A percentile compares a stretch with the other conserved stretches of the same genome.
Evolutionary conservation across 2,888 invertebrate genomes (phyloP).

Genomic region (Apocheima hispidaria): DNA sequence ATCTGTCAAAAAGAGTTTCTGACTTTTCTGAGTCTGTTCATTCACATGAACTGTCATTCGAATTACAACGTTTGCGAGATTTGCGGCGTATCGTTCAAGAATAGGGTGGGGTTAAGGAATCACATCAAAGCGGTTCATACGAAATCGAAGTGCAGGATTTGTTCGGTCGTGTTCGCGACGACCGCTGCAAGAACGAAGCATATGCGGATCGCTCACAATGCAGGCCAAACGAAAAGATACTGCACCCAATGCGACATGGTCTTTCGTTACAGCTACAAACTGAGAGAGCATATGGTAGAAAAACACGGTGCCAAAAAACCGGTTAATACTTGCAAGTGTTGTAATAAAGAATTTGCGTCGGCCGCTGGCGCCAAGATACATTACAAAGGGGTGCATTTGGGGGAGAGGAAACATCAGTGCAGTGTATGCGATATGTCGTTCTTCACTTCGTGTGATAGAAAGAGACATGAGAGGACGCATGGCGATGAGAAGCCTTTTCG

Average conservation of each 20-base stretch:
- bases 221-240: conserved; percentile 35
- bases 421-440: conserved; percentile 56
- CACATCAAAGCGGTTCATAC: conserved; percentile 56
- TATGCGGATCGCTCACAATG: conserved; percentile 42
- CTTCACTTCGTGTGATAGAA: conserved; percentile 58
- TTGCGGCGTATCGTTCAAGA: conserved; percentile 60
- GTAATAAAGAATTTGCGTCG: conserved; percentile 55
- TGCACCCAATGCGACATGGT: conserved; percentile 51
- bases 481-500: conserved; percentile 52
- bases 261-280: conserved; percentile 53
- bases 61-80: conserved; percentile 61
- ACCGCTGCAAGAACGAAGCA: conserved; percentile 39
- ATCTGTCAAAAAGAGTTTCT: conserved; percentile 54
- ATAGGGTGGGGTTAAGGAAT: conserved; percentile 53
- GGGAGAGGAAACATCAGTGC: conserved; percentile 58
- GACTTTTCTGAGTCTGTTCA: conserved; percentile 52
- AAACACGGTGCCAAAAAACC: conserved; percentile 54
- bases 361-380: conserved; percentile 56
- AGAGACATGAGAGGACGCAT: conserved; percentile 62
- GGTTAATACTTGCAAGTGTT: conserved; percentile 51
- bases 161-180: conserved; percentile 52
- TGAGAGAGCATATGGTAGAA: conserved; percentile 53
- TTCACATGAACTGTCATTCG: conserved; percentile 65
- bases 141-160: conserved; percentile 58
- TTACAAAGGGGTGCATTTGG: conserved; percentile 55